Evolutionary conservation across 2,113 vertebrate genomes (phyloP), one percentile per base, ranked within the genome.

Genomic region (Austrofundulus limnaeus): DNA sequence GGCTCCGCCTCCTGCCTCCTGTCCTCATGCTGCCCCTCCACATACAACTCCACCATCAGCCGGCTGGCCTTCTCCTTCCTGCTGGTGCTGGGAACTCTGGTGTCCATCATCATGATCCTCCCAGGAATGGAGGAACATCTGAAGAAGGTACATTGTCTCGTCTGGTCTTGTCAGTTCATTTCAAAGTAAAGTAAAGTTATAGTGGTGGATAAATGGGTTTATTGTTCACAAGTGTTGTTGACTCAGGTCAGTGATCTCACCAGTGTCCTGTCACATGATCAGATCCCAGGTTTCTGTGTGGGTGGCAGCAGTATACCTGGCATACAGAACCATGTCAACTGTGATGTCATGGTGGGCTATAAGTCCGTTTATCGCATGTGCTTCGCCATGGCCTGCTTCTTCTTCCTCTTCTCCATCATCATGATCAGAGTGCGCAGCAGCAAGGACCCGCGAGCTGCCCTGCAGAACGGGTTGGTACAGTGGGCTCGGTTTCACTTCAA

Each of bases 351-450:
- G 41, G 92, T 98, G 2, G 96, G 96, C 61, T 93, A 94, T 83
- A 95, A 95, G n/a, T 94, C 96, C 0, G 96, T 95, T 78, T 98
- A 98, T 67, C 94, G 95, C 70, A 92, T 97, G 94, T 95, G 95
- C 85, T 98, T 98, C 0, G 91, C 95, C 67, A 90, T 85, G 64
- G 87, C 95, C 0, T 92, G 93, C 74, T 98, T 98, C 83, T 98
- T 96, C 91, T 91, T 90, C 85, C 90, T 98, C 13, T 96, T 96
- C 4, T 83, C 88, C 12, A 0, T 83, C 73, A 55, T 96, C 65
- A 97, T 94, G 96, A 82, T 95, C 67, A 93, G 91, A 0, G 95
- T 98, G 80, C 92, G 92, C 74, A 98, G 90, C 92, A 98, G 94
- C 91, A 91, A 83, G 77, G 96, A 96, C 82, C 96, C 94, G 0